A percentile compares a stretch with the other conserved stretches of the same genome.
Conservation (phyloP, 2,888 invertebrate species). For the Protodeltote pygarga region DNA sequence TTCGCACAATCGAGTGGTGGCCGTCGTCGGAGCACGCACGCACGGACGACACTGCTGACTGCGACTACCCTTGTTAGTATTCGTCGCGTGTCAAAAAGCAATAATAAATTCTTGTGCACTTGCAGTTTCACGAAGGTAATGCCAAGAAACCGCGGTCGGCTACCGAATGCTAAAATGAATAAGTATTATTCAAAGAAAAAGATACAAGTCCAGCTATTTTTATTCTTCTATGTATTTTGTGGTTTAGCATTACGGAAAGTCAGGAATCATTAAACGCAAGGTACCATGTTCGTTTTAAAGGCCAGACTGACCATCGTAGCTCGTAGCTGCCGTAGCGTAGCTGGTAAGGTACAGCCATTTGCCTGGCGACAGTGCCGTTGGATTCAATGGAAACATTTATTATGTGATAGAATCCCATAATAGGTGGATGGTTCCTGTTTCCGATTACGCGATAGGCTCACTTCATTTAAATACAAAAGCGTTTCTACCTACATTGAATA, state of each 20-base stretch:
- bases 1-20: conserved; percentile 68
- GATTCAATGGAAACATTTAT: conserved; percentile 39
- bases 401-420: conserved; percentile 54
- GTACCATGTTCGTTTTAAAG: conserved; percentile 4
- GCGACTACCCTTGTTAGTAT: conserved; percentile 72
- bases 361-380: conserved; percentile 36
- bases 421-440: conserved; percentile 73
- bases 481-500: conserved; percentile 50
- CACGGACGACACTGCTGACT: conserved; percentile 57
- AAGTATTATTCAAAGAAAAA: conserved; percentile 51
- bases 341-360: no score
- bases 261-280: conserved; percentile 3
- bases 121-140: conserved; percentile 83
- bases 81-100: conserved; percentile 72
- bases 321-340: no score
- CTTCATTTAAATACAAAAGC: conserved; percentile 78
- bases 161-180: conserved; percentile 78
- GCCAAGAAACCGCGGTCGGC: conserved; percentile 79
- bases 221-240: conserved; percentile 18
- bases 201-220: conserved; percentile 39
- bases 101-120: conserved; percentile 86
- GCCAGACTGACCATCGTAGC: background rate
- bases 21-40: conserved; percentile 66
- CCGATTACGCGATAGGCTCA: conserved; percentile 63
- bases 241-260: conserved; percentile 10